Conservation (phyloP, 2,113 vertebrate genomes). For the Hemibagrus wyckioides region DNA sequence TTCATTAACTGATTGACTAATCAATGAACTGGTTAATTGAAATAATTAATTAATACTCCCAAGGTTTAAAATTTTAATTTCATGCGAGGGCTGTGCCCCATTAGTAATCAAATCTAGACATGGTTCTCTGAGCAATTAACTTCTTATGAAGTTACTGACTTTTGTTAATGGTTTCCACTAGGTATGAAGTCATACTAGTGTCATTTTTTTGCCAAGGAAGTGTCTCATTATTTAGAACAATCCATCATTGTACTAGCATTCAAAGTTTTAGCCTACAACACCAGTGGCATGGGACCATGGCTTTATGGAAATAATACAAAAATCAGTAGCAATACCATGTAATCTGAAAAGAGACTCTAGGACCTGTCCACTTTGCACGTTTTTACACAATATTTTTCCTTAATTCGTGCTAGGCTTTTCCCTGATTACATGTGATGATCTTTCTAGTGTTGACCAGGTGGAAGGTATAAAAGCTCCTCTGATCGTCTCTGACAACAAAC, state of each 20-base stretch:
- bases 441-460: slow-evolving; percentile 5
- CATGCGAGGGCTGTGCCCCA: too few relatives aligned
- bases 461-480: slow-evolving; percentile 40
- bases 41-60: too few relatives aligned
- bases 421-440: slow-evolving; percentile 64
- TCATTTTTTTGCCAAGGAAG: neutral
- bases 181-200: neutral
- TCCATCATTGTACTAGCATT: neutral
- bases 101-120: too few relatives aligned
- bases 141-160: neutral
- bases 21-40: too few relatives aligned
- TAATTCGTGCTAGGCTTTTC: slow-evolving; percentile 54
- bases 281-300: neutral
- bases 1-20: too few relatives aligned
- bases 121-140: neutral
- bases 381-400: slow-evolving; percentile 55
- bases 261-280: neutral
- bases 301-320: slow-evolving; percentile 47
- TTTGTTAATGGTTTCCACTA: neutral
- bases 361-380: slow-evolving; percentile 56
- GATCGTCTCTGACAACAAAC: slow-evolving; percentile 37
- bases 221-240: neutral
- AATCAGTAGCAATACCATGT: slow-evolving; percentile 54
- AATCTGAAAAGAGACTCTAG: slow-evolving; percentile 45
- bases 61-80: too few relatives aligned